Percentiles rank a stretch among this genome's conserved stretches.
These are phyloP conservation scores for Watsonalla binaria DNA, from an alignment of 2,888 invertebrate genomes.

Conservation along the genomic window DNA sequence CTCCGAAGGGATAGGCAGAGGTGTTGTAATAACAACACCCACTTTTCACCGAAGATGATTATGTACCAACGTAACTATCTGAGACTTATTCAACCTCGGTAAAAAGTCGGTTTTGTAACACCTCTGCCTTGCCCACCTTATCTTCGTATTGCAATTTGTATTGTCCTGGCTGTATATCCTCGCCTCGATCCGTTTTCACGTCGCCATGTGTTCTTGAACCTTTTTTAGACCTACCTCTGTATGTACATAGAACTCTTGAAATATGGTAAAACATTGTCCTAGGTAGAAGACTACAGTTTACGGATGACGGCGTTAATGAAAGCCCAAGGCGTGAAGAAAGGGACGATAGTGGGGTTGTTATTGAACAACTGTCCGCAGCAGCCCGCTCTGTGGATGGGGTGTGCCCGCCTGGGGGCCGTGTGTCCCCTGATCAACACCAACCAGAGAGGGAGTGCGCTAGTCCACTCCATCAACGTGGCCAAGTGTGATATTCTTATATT, in stretches of 20 bases:
- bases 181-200: no score
- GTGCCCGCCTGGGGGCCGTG: constrained; percentile 91
- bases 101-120: no score
- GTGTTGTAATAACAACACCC: no score
- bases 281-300: constrained; percentile 93
- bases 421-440: constrained; percentile 97
- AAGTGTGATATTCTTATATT: constrained; percentile 92
- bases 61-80: no score
- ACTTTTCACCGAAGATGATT: no score
- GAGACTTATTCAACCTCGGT: no score
- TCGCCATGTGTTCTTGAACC: no score
- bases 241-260: background rate
- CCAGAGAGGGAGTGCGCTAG: constrained; percentile 87
- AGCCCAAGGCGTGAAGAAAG: constrained; percentile 88
- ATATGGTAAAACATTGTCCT: constrained; percentile 24
- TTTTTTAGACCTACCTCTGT: no score
- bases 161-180: no score
- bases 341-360: constrained; percentile 92
- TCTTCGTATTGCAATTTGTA: no score
- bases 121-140: no score
- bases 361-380: constrained; percentile 96
- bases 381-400: constrained; percentile 94
- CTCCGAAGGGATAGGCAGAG: no score
- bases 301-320: constrained; percentile 89
- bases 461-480: constrained; percentile 93